Percentiles rank a stretch among this genome's conserved stretches.
Conservation (phyloP, 2,113 vertebrate genomes). For the Protobothrops flavoviridis region DNA sequence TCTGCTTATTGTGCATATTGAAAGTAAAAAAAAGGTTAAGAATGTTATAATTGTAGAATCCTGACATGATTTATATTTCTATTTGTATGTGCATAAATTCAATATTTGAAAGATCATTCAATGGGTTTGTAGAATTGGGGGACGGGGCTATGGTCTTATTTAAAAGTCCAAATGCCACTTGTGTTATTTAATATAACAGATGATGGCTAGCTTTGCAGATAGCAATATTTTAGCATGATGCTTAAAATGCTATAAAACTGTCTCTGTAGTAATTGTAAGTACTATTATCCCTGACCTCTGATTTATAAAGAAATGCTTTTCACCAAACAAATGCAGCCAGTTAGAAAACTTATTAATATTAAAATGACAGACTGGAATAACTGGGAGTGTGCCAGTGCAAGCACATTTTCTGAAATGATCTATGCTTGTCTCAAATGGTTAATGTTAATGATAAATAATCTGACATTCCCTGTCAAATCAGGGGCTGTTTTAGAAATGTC, state of each 20-base stretch:
- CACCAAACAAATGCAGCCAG: not conserved
- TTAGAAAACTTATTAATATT: slow-evolving; percentile 28
- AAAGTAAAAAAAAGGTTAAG: not conserved
- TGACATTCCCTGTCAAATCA: not conserved
- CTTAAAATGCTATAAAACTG: not conserved
- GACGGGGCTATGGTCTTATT: not conserved
- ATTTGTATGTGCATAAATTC: slow-evolving; percentile 4
- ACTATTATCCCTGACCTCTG: slow-evolving; percentile 34
- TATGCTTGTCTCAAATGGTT: slow-evolving; percentile 16
- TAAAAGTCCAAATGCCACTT: not conserved
- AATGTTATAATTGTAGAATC: slow-evolving; percentile 5
- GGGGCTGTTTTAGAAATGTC: slow-evolving; percentile 22
- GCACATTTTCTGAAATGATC: not conserved
- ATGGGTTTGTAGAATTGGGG: not conserved
- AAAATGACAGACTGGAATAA: slow-evolving; percentile 10
- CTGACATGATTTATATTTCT: not conserved
- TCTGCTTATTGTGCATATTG: not conserved
- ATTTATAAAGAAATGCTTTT: slow-evolving; percentile 31
- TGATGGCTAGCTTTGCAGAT: not conserved
- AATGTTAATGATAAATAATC: not conserved
- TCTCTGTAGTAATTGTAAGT: slow-evolving; percentile 28
- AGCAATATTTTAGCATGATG: not conserved
- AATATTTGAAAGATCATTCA: slow-evolving; percentile 27
- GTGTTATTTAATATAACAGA: not conserved
- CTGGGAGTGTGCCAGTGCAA: not conserved